A percentile compares a stretch with the other conserved stretches of the same genome.
Evolutionary conservation across 2,797 vertebrate species (phyloP).

Genomic region (Myripristis jacobus): DNA sequence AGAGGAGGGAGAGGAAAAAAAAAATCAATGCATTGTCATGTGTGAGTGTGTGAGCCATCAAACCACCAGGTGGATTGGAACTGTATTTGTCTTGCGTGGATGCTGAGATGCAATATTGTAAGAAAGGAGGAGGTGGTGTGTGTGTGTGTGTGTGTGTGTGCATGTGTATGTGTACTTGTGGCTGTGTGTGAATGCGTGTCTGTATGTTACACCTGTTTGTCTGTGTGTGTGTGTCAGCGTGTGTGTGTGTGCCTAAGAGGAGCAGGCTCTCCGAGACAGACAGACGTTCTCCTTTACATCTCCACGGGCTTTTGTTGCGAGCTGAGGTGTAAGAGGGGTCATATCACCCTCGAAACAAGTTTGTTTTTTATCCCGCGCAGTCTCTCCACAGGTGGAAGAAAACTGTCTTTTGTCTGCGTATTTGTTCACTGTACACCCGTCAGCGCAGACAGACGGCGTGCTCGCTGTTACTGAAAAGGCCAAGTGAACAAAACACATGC

Average conservation of each 20-base stretch:
- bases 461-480: slow-evolving; percentile 12
- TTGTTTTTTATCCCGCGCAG: slow-evolving; percentile 65
- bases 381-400: slow-evolving; percentile 58
- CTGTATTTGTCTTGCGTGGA: slow-evolving; percentile 84
- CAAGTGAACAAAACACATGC: slow-evolving; percentile 1
- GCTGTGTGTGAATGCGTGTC: slow-evolving; percentile 3
- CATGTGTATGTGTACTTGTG: slow-evolving; percentile 4
- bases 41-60: slow-evolving; percentile 89
- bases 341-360: slow-evolving; percentile 67
- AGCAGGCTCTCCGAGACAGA: slow-evolving; percentile 79
- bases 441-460: slow-evolving; percentile 5
- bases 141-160: slow-evolving; percentile 32
- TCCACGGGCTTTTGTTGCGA: slow-evolving; percentile 79
- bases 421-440: slow-evolving; percentile 19
- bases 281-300: slow-evolving; percentile 74
- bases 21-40: slow-evolving; percentile 99
- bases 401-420: slow-evolving; percentile 32
- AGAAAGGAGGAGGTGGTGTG: slow-evolving; percentile 41
- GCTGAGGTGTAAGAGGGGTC: slow-evolving; percentile 80
- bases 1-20: slow-evolving; percentile 80
- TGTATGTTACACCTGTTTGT: slow-evolving; percentile 28
- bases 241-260: slow-evolving; percentile 25
- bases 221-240: slow-evolving; percentile 7
- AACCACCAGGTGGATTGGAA: slow-evolving; percentile 92
- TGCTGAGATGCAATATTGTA: slow-evolving; percentile 52